Base-by-base conservation (phyloP, 2,888 invertebrate species). In the Parapristionchus giblindavisi region DNA sequence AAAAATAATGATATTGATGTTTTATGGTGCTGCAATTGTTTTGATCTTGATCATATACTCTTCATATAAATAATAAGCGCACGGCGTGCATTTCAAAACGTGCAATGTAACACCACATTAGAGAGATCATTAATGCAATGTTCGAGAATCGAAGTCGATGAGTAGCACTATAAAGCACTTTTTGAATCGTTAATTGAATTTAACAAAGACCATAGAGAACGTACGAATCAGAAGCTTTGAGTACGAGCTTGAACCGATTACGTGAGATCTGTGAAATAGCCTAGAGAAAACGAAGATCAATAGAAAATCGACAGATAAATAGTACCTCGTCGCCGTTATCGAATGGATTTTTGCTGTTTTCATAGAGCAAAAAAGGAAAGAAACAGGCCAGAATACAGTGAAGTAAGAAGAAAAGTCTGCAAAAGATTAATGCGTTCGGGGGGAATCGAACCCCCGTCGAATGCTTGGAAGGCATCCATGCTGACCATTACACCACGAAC, bases 401-500 rank as follows among this genome's bases (percentile, higher is more conserved):
- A 63, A 27, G 63, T 63, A 17, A 63, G 63, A 38, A 63, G 63
- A 40, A 63, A 63, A 2, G 63, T 63, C 63, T 63, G 63, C 24
- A 17, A 38, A 11, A 5, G 27, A 27, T 56, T 58, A 17, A 74
- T 77, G 78, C 78, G 78, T 77, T 75, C 77, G 78, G 77, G 77
- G 77, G 75, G 76, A 78, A 78, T 78, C 76, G 79, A 78, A 78
- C 77, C 79, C 75, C 75, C 78, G 79, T 75, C 77, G 76, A 77
- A 77, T 78, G 77, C 77, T 78, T 78, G 78, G 78, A 78, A 78
- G 78, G 78, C 78, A 78, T 78, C 78, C 78, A 78, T 78, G 78
- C 78, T 78, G 75, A 78, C 78, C 78, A 78, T 78, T 77, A 78
- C 78, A 77, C 78, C 77, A 78, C 77, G 78, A 77, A 77, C 77